Conservation (phyloP, 1,140 invertebrate genomes). For the Hormaphis cornu region DNA sequence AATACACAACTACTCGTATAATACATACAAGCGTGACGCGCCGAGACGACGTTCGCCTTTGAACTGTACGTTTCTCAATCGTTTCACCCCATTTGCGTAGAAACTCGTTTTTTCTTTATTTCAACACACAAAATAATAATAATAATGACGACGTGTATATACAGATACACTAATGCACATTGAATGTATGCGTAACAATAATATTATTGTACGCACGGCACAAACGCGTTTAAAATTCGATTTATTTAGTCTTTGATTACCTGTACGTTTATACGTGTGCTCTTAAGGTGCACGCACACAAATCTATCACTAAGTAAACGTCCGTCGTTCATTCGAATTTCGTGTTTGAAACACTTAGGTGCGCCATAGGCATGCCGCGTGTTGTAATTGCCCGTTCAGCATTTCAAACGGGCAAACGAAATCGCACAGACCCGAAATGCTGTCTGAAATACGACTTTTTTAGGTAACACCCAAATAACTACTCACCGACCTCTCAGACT, state of each 20-base stretch:
- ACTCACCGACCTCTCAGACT: too few relatives aligned
- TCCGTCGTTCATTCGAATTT: background rate
- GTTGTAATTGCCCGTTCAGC: background rate
- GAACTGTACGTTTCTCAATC: background rate
- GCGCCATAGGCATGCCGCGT: too few relatives aligned
- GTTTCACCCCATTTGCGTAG: conserved; percentile 15
- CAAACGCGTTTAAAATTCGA: conserved; percentile 2
- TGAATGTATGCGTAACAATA: background rate
- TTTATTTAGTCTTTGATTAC: conserved; percentile 29
- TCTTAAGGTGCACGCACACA: background rate
- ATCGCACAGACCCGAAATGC: too few relatives aligned
- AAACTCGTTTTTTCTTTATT: conserved; percentile 14
- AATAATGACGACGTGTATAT: too few relatives aligned
- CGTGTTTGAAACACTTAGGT: conserved; percentile 15
- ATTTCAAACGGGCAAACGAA: background rate
- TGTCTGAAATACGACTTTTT: too few relatives aligned
- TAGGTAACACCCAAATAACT: too few relatives aligned
- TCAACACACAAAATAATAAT: too few relatives aligned
- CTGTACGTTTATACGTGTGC: background rate
- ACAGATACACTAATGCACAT: conserved; percentile 10
- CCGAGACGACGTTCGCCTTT: conserved; percentile 17
- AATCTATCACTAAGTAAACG: background rate
- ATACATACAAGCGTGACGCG: too few relatives aligned
- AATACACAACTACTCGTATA: too few relatives aligned
- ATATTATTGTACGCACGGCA: background rate